These are phyloP conservation scores for Cotesia glomerata DNA, from an alignment of 1,140 invertebrate genomes.

Conservation along the genomic window DNA sequence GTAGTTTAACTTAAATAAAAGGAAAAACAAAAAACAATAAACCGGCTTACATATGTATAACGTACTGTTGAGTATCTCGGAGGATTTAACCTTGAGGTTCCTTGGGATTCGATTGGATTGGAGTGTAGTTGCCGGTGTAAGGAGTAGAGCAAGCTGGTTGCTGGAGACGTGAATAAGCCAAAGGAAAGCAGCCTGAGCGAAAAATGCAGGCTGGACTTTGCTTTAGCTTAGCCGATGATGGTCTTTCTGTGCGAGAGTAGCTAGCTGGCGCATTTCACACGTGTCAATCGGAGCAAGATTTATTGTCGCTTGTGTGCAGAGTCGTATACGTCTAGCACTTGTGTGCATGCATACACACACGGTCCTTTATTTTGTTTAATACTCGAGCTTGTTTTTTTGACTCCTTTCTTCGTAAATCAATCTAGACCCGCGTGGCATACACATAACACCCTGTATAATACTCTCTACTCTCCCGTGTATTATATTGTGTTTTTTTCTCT, in stretches of 20 bases:
- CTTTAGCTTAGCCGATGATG: no score
- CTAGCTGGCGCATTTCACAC: slow-evolving; percentile 42
- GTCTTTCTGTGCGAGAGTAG: slow-evolving; percentile 24
- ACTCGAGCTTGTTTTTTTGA: slow-evolving; percentile 13
- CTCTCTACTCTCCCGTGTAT: not conserved
- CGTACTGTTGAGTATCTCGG: not conserved
- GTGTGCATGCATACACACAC: slow-evolving; percentile 15
- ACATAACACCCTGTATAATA: not conserved
- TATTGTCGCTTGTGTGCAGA: slow-evolving; percentile 34
- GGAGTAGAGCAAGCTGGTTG: not conserved
- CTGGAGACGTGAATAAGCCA: slow-evolving; percentile 16
- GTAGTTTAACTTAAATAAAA: not conserved
- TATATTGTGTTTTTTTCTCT: no score
- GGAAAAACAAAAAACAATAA: no score
- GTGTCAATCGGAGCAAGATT: slow-evolving; percentile 42
- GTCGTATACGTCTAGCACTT: not conserved
- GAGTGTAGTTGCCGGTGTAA: not conserved
- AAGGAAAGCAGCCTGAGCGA: slow-evolving; percentile 19
- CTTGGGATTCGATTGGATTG: not conserved
- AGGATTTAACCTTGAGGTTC: slow-evolving; percentile 8
- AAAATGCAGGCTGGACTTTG: no score
- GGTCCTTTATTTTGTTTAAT: slow-evolving; percentile 3
- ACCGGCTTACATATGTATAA: not conserved
- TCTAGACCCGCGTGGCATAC: slow-evolving; percentile 26
- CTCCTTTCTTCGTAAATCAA: slow-evolving; percentile 39